Evolutionary conservation across 2,113 vertebrate species (phyloP).

Genomic region (Holacanthus passer): DNA sequence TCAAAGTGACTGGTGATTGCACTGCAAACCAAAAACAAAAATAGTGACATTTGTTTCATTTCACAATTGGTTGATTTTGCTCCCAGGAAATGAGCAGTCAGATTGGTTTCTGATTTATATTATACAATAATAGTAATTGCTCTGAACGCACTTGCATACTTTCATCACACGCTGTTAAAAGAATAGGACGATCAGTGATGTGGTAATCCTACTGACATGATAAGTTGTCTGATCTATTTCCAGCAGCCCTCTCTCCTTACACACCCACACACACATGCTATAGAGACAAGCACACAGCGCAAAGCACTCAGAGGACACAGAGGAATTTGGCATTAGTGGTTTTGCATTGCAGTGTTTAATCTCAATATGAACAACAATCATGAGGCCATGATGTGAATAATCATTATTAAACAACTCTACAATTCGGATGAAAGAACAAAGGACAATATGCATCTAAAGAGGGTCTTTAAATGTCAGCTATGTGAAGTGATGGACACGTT

Average conservation of each 20-base stretch:
- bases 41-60: conserved; percentile 32
- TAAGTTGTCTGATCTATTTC: conserved; percentile 46
- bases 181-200: conserved; percentile 17
- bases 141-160: neutral
- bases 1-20: neutral
- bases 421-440: neutral
- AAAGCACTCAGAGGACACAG: conserved; percentile 17
- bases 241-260: conserved; percentile 29
- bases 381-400: neutral
- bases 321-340: conserved; percentile 5
- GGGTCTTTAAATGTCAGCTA: neutral
- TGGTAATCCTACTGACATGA: conserved; percentile 41
- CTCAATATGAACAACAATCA: conserved; percentile 4
- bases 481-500: neutral
- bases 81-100: neutral
- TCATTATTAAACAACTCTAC: neutral
- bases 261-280: conserved; percentile 41
- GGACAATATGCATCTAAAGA: neutral
- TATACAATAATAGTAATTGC: neutral
- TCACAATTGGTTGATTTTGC: conserved; percentile 18
- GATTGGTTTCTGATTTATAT: neutral
- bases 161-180: conserved; percentile 17
- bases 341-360: conserved; percentile 2
- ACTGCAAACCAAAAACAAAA: neutral
- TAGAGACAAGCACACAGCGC: neutral